Evolutionary conservation across 2,888 invertebrate genomes (phyloP).

Genomic region (Sisyra nigra): DNA sequence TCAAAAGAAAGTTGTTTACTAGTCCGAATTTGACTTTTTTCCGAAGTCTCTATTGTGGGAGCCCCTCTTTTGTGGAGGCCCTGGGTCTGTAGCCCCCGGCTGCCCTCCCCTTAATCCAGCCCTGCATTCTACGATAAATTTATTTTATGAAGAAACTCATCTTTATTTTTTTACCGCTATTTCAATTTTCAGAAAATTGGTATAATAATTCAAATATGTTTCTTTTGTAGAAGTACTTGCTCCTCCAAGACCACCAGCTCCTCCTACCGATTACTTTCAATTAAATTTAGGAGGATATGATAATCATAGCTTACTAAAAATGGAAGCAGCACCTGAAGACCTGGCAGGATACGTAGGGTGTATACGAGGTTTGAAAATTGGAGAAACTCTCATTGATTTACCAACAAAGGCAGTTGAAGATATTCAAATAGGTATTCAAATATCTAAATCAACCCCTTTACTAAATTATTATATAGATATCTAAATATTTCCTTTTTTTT

Average conservation of each 20-base stretch:
- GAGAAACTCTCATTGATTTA: conserved; percentile 61
- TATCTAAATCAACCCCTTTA: too few relatives aligned
- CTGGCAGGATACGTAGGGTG: conserved; percentile 73
- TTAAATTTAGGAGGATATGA: conserved; percentile 77
- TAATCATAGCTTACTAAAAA: conserved; percentile 47
- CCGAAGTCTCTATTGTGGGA: too few relatives aligned
- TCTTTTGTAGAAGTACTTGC: conserved; percentile 55
- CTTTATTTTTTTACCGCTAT: too few relatives aligned
- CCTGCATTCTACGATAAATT: too few relatives aligned
- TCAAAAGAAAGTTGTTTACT: too few relatives aligned
- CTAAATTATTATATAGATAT: neutral
- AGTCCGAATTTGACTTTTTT: too few relatives aligned
- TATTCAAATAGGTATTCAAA: conserved; percentile 52
- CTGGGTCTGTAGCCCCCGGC: too few relatives aligned
- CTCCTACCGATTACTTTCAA: conserved; percentile 80
- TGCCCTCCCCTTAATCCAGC: too few relatives aligned
- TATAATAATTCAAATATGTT: neutral
- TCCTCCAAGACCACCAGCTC: conserved; percentile 76
- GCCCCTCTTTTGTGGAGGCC: too few relatives aligned
- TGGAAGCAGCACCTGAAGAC: conserved; percentile 30
- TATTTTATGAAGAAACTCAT: too few relatives aligned
- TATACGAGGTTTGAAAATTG: conserved; percentile 73
- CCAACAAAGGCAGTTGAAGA: conserved; percentile 51
- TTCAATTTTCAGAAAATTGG: too few relatives aligned
- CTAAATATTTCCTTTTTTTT: conserved; percentile 11